These are phyloP conservation scores for Prionailurus bengalensis DNA, from an alignment of 2,113 vertebrate species.

Conservation along the genomic window DNA sequence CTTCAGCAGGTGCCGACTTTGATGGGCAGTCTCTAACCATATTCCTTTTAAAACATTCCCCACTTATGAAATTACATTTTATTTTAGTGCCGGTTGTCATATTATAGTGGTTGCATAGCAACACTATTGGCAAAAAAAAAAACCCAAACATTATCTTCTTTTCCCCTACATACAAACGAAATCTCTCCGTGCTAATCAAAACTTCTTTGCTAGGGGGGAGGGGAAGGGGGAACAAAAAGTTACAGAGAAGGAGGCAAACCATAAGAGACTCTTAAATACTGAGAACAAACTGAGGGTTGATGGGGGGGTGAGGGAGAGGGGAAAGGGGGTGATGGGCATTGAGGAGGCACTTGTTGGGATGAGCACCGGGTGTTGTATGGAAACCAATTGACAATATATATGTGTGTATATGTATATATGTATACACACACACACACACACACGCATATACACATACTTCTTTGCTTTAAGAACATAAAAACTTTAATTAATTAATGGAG, in stretches of 20 bases:
- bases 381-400: too few species aligned
- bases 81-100: constrained; percentile 27
- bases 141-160: not conserved
- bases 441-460: not conserved
- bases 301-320: too few species aligned
- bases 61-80: constrained; percentile 51
- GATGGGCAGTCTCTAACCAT: not conserved
- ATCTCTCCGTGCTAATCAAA: constrained; percentile 29
- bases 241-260: too few species aligned
- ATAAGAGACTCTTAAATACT: too few species aligned
- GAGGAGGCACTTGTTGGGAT: too few species aligned
- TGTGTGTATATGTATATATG: too few species aligned
- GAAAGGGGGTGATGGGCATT: too few species aligned
- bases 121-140: not conserved
- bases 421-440: too few species aligned
- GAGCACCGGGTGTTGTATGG: too few species aligned
- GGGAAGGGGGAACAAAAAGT: too few species aligned
- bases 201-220: not conserved
- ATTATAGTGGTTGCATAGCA: constrained; percentile 60
- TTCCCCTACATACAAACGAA: not conserved
- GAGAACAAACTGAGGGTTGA: too few species aligned
- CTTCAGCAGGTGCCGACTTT: not conserved
- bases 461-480: constrained; percentile 11
- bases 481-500: not conserved
- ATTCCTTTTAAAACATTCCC: not conserved